These are phyloP conservation scores for Melitaea cinxia DNA, from an alignment of 1,140 invertebrate species.

Conservation along the genomic window DNA sequence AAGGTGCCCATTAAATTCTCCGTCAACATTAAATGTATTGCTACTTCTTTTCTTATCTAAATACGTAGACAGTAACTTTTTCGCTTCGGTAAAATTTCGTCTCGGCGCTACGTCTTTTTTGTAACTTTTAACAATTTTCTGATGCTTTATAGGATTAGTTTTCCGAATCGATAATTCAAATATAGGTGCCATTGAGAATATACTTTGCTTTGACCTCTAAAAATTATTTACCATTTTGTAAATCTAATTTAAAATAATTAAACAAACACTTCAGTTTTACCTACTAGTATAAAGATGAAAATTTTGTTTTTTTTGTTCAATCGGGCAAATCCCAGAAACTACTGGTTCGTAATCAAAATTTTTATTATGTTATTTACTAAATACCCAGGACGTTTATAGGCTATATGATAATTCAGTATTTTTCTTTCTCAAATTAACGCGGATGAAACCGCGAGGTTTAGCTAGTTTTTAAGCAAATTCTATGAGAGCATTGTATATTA, in stretches of 20 bases:
- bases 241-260: not conserved
- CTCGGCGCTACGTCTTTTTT: slow-evolving; percentile 54
- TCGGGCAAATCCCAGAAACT: too few relatives aligned
- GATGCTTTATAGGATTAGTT: slow-evolving; percentile 6
- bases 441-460: too few relatives aligned
- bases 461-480: too few relatives aligned
- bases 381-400: too few relatives aligned
- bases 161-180: slow-evolving; percentile 43
- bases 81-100: slow-evolving; percentile 53
- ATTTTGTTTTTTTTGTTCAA: too few relatives aligned
- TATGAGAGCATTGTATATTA: too few relatives aligned
- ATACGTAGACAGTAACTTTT: slow-evolving; percentile 50
- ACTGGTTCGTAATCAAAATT: too few relatives aligned
- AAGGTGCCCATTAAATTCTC: not conserved
- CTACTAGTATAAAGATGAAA: too few relatives aligned
- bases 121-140: slow-evolving; percentile 21
- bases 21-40: slow-evolving; percentile 8
- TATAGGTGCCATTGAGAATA: slow-evolving; percentile 48
- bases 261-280: too few relatives aligned
- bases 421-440: too few relatives aligned
- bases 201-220: slow-evolving; percentile 50
- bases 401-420: too few relatives aligned
- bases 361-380: too few relatives aligned
- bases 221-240: slow-evolving; percentile 16
- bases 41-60: slow-evolving; percentile 40